These are phyloP conservation scores for Leucoraja erinaceus DNA, from an alignment of 2,113 vertebrate genomes.

Conservation along the genomic window DNA sequence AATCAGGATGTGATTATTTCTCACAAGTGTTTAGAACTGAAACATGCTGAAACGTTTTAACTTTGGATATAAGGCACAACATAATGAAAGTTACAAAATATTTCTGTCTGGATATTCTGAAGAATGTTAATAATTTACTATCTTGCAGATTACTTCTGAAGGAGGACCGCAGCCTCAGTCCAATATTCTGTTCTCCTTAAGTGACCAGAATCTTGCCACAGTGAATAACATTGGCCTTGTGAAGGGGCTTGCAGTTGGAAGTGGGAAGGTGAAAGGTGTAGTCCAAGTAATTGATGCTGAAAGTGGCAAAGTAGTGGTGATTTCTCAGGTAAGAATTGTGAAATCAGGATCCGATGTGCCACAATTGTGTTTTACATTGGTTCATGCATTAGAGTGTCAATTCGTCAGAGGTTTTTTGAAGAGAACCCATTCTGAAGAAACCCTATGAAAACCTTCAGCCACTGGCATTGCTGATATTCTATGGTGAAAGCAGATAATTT, in stretches of 20 bases:
- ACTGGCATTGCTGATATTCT: no score
- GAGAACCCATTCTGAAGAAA: no score
- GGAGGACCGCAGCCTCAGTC: constrained; percentile 92
- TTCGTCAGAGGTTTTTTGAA: no score
- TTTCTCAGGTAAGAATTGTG: constrained; percentile 73
- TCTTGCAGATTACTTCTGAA: constrained; percentile 78
- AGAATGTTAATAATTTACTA: not conserved
- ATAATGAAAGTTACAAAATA: not conserved
- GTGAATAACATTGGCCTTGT: constrained; percentile 70
- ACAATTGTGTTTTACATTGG: no score
- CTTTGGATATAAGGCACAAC: not conserved
- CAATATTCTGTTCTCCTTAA: constrained; percentile 83
- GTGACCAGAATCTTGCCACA: constrained; percentile 58
- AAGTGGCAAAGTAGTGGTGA: constrained; percentile 74
- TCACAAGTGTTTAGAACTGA: not conserved
- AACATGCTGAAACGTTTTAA: not conserved
- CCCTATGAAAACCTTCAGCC: no score
- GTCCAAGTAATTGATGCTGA: constrained; percentile 83
- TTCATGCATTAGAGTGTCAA: not conserved
- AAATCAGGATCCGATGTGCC: not conserved
- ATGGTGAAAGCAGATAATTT: no score
- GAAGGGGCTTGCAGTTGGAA: constrained; percentile 64
- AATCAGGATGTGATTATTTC: not conserved
- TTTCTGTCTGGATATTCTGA: not conserved
- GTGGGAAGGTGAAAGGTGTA: constrained; percentile 68